Base-by-base conservation (phyloP, 2,113 vertebrate species). In the Clarias macrocephalus region DNA sequence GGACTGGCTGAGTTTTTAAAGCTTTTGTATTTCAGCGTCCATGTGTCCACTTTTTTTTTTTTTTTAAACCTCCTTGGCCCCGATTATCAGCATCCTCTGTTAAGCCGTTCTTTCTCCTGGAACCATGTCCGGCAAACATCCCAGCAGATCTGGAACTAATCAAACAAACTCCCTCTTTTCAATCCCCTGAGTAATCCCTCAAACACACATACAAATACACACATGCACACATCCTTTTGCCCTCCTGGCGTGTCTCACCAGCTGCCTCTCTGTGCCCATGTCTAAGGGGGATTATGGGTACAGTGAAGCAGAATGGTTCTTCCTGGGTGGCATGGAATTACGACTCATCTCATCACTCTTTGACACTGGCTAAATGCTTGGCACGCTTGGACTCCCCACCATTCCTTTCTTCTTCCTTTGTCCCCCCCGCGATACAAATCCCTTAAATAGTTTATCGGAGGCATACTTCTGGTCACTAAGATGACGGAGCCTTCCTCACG, bases 71-170 rank as follows among this genome's bases (percentile, higher is more conserved):
- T 73, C n/a, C 33, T 37, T 68, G 12, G 16, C 66, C 28, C 62
- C 13, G 21, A 81, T 81, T 62, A 81, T 23, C 77, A 62, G 63
- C 68, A n/a, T 73, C 77, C 57, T 59, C 30, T 65, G 25, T 75
- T 68, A 37, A n/a, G 48, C 66, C 3, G 52, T 42, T 80, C 62
- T 54, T 79, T 84, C 52, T 82, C 56, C n/a, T 70, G 56, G 76
- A 88, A 80, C 59, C 85, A 84, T 89, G 80, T 66, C 80, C 82
- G 86, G 66, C 82, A 48, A 87, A 88, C 87, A 86, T 85, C 80
- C 79, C 82, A 83, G 79, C 63, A 87, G 54, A 85, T 87, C 82
- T 88, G 87, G 87, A 88, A 90, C 89, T 88, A 90, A 89, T 87
- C 56, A 88, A 90, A 86, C 83, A 89, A 85, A 86, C 83, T 76